Evolutionary conservation across 2,888 invertebrate genomes (phyloP), one percentile per base, ranked within the genome.

Genomic region (Ectemnius cavifrons): DNA sequence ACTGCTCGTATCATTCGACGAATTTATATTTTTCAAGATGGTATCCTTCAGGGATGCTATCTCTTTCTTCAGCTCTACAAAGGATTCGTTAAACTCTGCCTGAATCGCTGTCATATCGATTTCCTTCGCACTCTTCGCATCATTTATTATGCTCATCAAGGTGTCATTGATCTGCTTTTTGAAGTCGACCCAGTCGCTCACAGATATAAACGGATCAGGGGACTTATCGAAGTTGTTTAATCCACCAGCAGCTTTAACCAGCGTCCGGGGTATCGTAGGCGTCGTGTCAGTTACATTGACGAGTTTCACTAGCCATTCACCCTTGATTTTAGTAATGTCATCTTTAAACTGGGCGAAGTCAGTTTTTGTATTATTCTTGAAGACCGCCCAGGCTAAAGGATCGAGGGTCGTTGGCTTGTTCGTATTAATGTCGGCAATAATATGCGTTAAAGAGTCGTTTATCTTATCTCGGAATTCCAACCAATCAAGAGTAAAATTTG

Each of bases 131-230:
- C 47, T 37, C 0, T 74, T 77, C 5, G 85, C 78, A 0, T 28
- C 52, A 8, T 63, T 67, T 28, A 86, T 60, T 1, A 85, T 73
- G 62, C 74, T 77, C 59, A 63, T 67, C 20, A 87, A 65, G 0
- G 85, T 85, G 2, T 75, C 65, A 56, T 87, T 86, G 6, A 87
- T 84, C 16, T 80, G 71, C 1, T 67, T 71, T 57, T 83, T 83
- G 64, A 82, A 84, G n/a, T 65, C 75, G 6, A 65, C 2, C 85
- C 86, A 86, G 0, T 80, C 80, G 1, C 28, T 62, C 1, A 28
- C 18, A 0, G 80, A 69, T 1, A 80, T 70, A 4, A 61, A 13
- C 1, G 69, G 69, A 18, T 63, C 63, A 4, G 23, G 16, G 2
- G 47, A 71, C 6, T 60, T 60, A 58, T 77, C 68, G 6, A 66